Percentiles rank a stretch among this genome's conserved stretches.
These are phyloP conservation scores for Phataginus tetradactyla DNA, from an alignment of 2,797 vertebrate genomes.

Conservation along the genomic window DNA sequence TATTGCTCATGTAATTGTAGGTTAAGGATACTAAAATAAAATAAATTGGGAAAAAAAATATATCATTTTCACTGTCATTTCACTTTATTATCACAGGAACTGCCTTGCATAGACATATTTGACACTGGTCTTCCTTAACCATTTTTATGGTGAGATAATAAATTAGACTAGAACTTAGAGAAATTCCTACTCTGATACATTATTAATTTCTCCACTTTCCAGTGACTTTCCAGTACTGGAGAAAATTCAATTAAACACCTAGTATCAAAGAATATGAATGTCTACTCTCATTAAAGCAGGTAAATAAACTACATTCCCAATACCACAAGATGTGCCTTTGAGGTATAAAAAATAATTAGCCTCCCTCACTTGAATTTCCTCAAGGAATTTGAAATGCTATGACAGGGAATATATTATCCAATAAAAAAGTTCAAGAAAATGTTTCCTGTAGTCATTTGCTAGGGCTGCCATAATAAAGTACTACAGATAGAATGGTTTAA, in stretches of 20 bases:
- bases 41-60: no score
- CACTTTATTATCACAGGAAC: background rate
- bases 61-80: conserved; percentile 16
- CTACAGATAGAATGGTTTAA: background rate
- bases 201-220: background rate
- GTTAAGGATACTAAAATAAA: no score
- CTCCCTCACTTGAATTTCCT: background rate
- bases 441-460: background rate
- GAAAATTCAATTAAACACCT: background rate
- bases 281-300: background rate
- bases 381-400: background rate
- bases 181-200: background rate
- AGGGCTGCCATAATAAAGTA: background rate
- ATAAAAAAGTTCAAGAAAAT: background rate
- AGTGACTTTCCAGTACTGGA: background rate
- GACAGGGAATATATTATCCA: background rate
- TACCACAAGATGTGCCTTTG: background rate
- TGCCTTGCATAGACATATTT: background rate
- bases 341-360: background rate
- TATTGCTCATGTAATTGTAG: no score
- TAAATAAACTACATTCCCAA: background rate
- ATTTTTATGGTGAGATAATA: background rate
- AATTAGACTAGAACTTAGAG: background rate
- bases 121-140: background rate
- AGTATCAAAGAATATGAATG: background rate